Percentiles rank a stretch among this genome's conserved stretches.
These are phyloP conservation scores for Psix sp. DNA, from an alignment of 1,140 invertebrate genomes.

Conservation along the genomic window DNA sequence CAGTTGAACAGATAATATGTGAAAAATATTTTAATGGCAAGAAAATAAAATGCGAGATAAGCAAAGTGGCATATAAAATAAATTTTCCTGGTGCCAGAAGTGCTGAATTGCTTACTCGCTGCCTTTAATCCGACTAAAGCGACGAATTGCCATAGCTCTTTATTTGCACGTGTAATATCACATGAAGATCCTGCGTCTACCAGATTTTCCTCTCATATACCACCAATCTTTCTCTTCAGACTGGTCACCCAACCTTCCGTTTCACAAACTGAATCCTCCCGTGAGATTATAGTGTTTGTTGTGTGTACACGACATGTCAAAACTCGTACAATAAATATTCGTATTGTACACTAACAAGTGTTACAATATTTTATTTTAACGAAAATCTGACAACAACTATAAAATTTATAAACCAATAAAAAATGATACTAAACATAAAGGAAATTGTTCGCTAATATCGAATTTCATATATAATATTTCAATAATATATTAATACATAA, in stretches of 20 bases:
- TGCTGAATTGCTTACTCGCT: slow-evolving; percentile 37
- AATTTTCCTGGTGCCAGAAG: slow-evolving; percentile 12
- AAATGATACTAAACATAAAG: too few species aligned
- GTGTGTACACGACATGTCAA: slow-evolving; percentile 31
- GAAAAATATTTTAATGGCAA: too few species aligned
- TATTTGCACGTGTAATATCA: slow-evolving; percentile 63
- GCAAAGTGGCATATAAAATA: slow-evolving; percentile 11
- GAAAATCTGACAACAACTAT: too few species aligned
- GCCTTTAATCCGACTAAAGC: slow-evolving; percentile 61
- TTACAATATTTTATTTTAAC: too few species aligned
- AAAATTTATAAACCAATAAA: too few species aligned
- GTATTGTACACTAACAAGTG: slow-evolving; percentile 46
- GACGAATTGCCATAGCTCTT: slow-evolving; percentile 59
- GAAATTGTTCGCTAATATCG: too few species aligned
- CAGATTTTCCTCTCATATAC: slow-evolving; percentile 54
- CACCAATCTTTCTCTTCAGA: slow-evolving; percentile 34
- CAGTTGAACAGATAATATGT: too few species aligned
- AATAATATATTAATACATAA: too few species aligned
- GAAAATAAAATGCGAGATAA: too few species aligned
- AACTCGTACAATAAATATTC: slow-evolving; percentile 53
- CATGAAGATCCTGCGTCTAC: slow-evolving; percentile 41
- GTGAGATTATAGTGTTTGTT: slow-evolving; percentile 32
- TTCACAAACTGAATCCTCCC: too few species aligned
- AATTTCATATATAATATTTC: too few species aligned
- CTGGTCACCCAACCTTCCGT: background rate